A percentile compares a stretch with the other conserved stretches of the same genome.
Conservation (phyloP, 2,888 invertebrate species). For the Stenotaenia linearis region DNA sequence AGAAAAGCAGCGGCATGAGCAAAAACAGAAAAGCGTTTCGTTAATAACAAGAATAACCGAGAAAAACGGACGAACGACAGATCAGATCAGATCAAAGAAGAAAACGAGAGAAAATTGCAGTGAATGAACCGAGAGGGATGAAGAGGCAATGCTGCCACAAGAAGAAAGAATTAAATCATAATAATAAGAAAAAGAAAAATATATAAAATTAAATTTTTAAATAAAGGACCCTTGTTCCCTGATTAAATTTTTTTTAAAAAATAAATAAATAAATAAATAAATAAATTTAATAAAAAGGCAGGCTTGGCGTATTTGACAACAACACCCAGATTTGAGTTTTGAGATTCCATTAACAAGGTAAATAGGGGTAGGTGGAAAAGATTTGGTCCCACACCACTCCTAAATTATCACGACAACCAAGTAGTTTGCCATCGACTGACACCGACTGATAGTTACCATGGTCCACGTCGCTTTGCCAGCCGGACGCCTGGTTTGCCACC, state of each 20-base stretch:
- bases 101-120: not conserved
- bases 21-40: not conserved
- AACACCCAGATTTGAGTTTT: too few relatives aligned
- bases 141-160: conserved; percentile 27
- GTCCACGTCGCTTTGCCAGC: conserved; percentile 55
- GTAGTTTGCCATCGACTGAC: not conserved
- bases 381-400: not conserved
- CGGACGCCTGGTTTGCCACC: conserved; percentile 49
- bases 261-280: not conserved
- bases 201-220: not conserved
- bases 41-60: not conserved
- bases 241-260: too few relatives aligned
- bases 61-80: too few relatives aligned
- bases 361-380: too few relatives aligned
- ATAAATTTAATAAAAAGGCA: too few relatives aligned
- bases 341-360: not conserved
- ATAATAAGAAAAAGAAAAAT: not conserved
- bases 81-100: not conserved
- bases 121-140: conserved; percentile 8
- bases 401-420: not conserved
- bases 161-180: not conserved
- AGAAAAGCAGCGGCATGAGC: not conserved
- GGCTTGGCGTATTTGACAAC: too few relatives aligned
- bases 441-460: conserved; percentile 45
- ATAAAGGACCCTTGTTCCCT: too few relatives aligned